phyloP scores from a whole-genome alignment of 2,888 invertebrate genomes.

The Oeneis ivallda region DNA sequence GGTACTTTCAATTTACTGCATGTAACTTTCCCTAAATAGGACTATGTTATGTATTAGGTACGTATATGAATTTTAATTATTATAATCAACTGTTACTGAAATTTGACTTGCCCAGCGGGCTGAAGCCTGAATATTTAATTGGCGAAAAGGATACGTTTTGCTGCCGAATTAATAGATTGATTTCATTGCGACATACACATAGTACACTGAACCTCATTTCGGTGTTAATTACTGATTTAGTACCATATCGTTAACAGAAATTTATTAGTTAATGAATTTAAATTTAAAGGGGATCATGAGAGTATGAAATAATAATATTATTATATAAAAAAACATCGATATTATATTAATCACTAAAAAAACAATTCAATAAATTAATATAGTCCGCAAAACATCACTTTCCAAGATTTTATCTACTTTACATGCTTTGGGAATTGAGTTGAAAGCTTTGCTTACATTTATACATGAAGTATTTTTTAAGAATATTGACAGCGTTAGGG shows the following conservation, averaged over 20 bases:
- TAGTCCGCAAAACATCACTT: too few species aligned
- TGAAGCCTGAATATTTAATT: constrained; percentile 27
- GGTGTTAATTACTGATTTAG: constrained; percentile 62
- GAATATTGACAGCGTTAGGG: too few species aligned
- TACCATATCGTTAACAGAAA: background rate
- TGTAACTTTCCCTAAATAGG: too few species aligned
- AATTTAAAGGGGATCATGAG: background rate
- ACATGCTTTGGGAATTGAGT: too few species aligned
- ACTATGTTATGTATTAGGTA: background rate
- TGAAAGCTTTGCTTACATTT: too few species aligned
- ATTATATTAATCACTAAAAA: too few species aligned
- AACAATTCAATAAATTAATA: too few species aligned
- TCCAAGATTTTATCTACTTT: too few species aligned
- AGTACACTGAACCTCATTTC: constrained; percentile 56
- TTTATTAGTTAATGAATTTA: background rate
- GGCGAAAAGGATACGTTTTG: constrained; percentile 55
- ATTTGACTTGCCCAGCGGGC: constrained; percentile 4
- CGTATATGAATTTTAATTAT: constrained; percentile 8
- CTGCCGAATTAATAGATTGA: constrained; percentile 77
- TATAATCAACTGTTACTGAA: background rate
- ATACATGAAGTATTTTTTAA: too few species aligned
- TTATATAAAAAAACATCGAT: too few species aligned
- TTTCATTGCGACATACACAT: constrained; percentile 65
- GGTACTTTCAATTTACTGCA: too few species aligned
- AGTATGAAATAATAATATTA: background rate